Evolutionary conservation across 2,888 invertebrate species (phyloP).

Genomic region (Lomographa bimaculata): DNA sequence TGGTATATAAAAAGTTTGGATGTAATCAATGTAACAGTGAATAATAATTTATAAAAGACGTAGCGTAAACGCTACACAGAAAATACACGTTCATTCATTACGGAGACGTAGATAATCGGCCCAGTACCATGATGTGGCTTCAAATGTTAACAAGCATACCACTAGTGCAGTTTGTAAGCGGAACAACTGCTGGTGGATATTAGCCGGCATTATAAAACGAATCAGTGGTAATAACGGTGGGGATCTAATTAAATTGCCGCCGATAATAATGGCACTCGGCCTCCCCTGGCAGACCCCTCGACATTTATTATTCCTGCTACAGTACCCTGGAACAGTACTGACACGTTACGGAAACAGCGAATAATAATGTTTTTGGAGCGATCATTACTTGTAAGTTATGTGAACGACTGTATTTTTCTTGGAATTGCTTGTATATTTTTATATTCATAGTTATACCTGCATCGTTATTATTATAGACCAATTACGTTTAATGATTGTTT

Average conservation of each 20-base stretch:
- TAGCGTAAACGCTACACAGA: no score
- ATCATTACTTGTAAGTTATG: conserved; percentile 17
- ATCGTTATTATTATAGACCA: no score
- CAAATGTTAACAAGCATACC: conserved; percentile 45
- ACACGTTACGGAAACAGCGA: conserved; percentile 38
- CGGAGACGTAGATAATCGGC: no score
- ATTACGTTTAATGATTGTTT: no score
- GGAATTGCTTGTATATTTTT: no score
- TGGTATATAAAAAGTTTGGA: conserved; percentile 39
- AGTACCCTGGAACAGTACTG: conserved; percentile 54
- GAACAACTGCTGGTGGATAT: conserved; percentile 48
- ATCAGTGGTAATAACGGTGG: conserved; percentile 79
- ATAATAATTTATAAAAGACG: no score
- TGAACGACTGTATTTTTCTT: conserved; percentile 3
- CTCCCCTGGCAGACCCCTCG: conserved; percentile 74
- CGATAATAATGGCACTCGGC: conserved; percentile 78
- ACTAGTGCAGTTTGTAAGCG: conserved; percentile 36
- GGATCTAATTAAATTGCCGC: conserved; percentile 83
- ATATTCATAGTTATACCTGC: no score
- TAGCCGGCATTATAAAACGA: conserved; percentile 77
- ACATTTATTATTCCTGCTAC: conserved; percentile 76
- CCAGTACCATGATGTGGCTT: no score
- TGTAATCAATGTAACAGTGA: conserved; percentile 30
- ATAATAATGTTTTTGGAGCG: conserved; percentile 32
- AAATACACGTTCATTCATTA: no score